Percentiles rank a stretch among this genome's conserved stretches.
Conservation (phyloP, 92 coral and sea anemone genomes). For the Epizoanthus rinbou region DNA sequence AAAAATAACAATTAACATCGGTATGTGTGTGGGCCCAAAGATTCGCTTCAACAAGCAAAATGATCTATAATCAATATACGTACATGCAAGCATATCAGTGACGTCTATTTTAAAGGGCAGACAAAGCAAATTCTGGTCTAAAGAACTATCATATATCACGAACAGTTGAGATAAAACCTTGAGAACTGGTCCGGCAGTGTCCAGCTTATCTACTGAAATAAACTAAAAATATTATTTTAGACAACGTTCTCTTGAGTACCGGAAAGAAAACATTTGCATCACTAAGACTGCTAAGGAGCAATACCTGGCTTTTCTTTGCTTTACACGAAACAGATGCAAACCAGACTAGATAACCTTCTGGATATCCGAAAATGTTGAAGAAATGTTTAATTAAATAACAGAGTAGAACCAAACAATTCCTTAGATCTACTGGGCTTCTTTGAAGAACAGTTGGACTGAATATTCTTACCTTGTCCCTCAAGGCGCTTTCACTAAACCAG, state of each 20-base stretch:
- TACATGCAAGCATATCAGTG: no score
- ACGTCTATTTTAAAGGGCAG: no score
- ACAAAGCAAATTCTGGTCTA: background rate
- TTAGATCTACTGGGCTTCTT: background rate
- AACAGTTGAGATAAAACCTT: background rate
- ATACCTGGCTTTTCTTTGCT: background rate
- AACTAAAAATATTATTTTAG: background rate
- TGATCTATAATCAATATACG: no score
- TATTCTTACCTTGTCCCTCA: constrained; percentile 84
- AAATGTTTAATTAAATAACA: background rate
- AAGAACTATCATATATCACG: background rate
- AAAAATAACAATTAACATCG: no score
- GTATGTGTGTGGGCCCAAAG: no score
- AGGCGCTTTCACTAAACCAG: constrained; percentile 83
- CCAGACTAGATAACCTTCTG: background rate
- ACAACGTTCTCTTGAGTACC: background rate
- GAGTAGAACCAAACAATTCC: background rate
- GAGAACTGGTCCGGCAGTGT: background rate
- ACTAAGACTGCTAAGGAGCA: background rate
- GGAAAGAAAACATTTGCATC: background rate
- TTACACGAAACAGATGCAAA: background rate
- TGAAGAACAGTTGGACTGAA: background rate
- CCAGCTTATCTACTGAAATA: background rate
- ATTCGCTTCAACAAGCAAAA: no score
- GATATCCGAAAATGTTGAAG: background rate